Conservation (phyloP, 92 coral and sea anemone genomes). For the Porites cylindrica region DNA sequence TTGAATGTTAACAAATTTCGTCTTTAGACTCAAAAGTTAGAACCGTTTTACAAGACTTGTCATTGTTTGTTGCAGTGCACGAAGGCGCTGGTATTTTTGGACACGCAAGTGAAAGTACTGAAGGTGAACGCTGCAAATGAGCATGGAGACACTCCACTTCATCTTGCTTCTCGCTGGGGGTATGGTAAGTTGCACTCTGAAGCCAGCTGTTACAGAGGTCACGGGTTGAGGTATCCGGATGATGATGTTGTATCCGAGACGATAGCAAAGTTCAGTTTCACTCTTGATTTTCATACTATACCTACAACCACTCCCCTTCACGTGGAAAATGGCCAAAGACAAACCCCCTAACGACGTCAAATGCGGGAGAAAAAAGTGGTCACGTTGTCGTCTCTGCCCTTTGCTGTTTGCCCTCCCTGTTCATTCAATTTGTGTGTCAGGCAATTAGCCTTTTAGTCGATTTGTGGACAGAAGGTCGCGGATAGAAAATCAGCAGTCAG, state of each 20-base stretch:
- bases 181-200: conserved; percentile 72
- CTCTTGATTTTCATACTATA: too few species aligned
- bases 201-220: not conserved
- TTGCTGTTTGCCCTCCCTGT: too few species aligned
- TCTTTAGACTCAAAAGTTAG: not conserved
- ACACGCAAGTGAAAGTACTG: conserved; percentile 69
- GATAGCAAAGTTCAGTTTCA: too few species aligned
- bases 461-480: not conserved
- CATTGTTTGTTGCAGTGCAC: conserved; percentile 66
- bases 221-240: too few species aligned
- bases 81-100: conserved; percentile 80
- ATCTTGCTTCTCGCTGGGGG: conserved; percentile 98
- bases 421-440: not conserved
- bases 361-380: too few species aligned
- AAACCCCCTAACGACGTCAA: too few species aligned
- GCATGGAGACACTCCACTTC: conserved; percentile 96
- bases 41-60: not conserved
- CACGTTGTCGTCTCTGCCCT: too few species aligned
- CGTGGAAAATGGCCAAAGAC: too few species aligned
- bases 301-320: too few species aligned
- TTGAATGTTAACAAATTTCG: not conserved
- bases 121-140: conserved; percentile 89
- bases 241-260: too few species aligned
- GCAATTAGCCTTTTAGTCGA: not conserved
- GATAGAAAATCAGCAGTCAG: not conserved